phyloP scores from a whole-genome alignment of 2,888 invertebrate genomes.

The Diarsia brunnea region DNA sequence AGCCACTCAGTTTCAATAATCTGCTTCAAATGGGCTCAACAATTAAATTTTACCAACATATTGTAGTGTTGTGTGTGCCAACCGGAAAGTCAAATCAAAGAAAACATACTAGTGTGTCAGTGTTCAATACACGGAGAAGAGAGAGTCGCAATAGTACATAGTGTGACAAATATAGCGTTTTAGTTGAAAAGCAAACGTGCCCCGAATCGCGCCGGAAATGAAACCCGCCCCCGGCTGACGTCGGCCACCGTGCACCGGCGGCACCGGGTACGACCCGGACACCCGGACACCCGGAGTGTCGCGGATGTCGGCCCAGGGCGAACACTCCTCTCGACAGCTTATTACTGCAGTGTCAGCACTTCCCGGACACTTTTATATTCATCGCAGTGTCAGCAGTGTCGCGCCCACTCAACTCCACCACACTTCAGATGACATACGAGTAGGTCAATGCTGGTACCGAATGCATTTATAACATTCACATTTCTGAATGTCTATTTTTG shows the following conservation, averaged over 20 bases:
- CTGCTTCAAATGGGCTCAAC: background rate
- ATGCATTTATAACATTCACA: background rate
- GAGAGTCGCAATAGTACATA: background rate
- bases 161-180: background rate
- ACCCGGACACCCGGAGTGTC: conserved; percentile 9
- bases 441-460: no score
- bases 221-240: background rate
- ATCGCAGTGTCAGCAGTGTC: conserved; percentile 16
- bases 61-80: background rate
- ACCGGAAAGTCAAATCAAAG: background rate
- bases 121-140: background rate
- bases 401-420: background rate
- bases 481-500: background rate
- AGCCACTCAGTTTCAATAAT: background rate
- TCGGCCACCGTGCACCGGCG: background rate
- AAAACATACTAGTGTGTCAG: background rate
- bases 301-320: background rate
- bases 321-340: conserved; percentile 38
- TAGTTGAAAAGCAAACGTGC: background rate
- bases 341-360: conserved; percentile 46
- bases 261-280: background rate
- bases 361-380: conserved; percentile 13
- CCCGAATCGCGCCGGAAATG: conserved; percentile 21
- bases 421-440: background rate
- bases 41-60: background rate